These are phyloP conservation scores for Etia nguti DNA, from an alignment of 2,113 vertebrate species.

Conservation along the genomic window DNA sequence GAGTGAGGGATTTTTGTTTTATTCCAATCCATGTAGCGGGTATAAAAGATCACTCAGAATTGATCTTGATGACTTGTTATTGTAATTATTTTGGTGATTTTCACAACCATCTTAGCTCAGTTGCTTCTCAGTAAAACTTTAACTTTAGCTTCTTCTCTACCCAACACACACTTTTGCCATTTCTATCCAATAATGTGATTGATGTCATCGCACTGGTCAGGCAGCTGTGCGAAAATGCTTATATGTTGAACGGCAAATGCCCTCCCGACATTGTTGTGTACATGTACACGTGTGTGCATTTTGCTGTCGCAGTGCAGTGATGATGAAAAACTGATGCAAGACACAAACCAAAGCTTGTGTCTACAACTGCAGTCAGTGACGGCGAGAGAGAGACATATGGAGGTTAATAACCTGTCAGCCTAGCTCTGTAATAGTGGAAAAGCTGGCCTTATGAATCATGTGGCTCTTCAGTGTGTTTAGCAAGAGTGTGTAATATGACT, in stretches of 20 bases:
- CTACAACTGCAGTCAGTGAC: background rate
- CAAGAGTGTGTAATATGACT: background rate
- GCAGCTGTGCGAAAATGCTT: background rate
- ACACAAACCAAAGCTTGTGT: background rate
- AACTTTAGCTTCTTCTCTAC: background rate
- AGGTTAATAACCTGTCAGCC: constrained; percentile 18
- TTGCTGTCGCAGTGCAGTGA: background rate
- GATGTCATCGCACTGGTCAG: background rate
- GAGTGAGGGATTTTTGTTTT: background rate
- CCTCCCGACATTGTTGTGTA: background rate
- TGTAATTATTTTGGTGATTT: background rate
- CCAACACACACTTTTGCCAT: background rate
- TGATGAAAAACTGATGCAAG: background rate
- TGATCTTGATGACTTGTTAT: rapidly evolving
- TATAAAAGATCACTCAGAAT: background rate
- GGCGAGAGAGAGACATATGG: constrained; percentile 1
- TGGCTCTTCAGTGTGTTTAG: background rate
- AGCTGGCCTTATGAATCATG: background rate
- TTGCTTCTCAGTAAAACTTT: background rate
- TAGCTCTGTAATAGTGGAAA: background rate
- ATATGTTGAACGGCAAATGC: background rate
- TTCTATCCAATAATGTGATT: background rate
- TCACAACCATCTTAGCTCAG: no score
- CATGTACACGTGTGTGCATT: background rate
- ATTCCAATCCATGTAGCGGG: background rate